Percentiles rank a stretch among this genome's conserved stretches.
These are phyloP conservation scores for Eolophus roseicapilla DNA, from an alignment of 2,113 vertebrate species.

Conservation along the genomic window DNA sequence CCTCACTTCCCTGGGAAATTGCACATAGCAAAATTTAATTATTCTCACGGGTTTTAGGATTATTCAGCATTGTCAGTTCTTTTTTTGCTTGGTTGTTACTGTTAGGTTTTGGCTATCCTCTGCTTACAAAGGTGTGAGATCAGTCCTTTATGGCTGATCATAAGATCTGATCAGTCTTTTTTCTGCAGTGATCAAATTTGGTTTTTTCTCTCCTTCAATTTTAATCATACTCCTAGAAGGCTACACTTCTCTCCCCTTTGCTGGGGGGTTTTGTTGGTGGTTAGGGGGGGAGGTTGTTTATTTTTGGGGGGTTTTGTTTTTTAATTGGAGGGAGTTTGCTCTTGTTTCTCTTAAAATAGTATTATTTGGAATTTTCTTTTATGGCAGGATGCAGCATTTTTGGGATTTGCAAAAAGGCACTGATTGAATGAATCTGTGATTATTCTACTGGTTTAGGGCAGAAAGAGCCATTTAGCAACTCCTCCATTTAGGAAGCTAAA, in stretches of 20 bases:
- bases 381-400: neutral
- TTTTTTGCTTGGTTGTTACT: neutral
- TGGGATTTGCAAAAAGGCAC: neutral
- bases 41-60: neutral
- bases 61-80: neutral
- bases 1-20: neutral
- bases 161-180: neutral
- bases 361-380: neutral
- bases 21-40: neutral
- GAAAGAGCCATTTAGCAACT: neutral
- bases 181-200: neutral
- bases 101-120: neutral
- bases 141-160: neutral
- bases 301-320: fast-evolving
- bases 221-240: neutral
- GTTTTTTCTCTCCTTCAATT: neutral
- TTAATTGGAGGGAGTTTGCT: neutral
- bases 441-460: neutral
- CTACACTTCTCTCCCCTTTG: neutral
- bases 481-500: neutral
- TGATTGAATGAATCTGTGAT: neutral
- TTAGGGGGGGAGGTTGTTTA: fast-evolving
- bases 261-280: neutral
- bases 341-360: neutral
- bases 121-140: neutral